These are phyloP conservation scores for Smittia aterrima DNA, from an alignment of 2,888 invertebrate species.

Conservation along the genomic window DNA sequence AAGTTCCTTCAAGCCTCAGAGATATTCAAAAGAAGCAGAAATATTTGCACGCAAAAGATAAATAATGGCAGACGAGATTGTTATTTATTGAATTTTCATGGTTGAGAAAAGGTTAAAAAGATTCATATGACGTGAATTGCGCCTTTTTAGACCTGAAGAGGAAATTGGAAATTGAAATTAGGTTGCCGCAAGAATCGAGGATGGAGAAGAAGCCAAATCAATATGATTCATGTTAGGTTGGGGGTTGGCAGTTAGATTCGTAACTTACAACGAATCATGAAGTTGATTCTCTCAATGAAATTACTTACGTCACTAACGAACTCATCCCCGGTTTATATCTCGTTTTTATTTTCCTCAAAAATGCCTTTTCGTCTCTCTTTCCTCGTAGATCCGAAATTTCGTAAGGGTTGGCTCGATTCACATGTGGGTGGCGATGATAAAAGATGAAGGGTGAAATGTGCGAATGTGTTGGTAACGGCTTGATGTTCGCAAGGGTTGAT, in stretches of 20 bases:
- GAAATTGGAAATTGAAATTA: not conserved
- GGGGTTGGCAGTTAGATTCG: too few species aligned
- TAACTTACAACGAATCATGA: too few species aligned
- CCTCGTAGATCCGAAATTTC: not conserved
- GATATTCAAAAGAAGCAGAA: not conserved
- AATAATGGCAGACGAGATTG: not conserved
- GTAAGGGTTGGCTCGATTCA: not conserved
- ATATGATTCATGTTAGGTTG: not conserved
- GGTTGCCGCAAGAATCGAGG: not conserved
- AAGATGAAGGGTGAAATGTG: constrained; percentile 13
- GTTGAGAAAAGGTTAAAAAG: constrained; percentile 8
- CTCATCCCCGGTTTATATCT: too few species aligned
- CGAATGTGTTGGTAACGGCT: not conserved
- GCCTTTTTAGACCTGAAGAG: not conserved
- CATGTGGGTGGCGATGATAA: not conserved
- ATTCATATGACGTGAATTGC: constrained; percentile 11
- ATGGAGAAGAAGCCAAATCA: not conserved
- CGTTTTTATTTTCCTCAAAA: not conserved
- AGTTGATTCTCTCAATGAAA: too few species aligned
- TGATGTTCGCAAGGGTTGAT: constrained; percentile 16
- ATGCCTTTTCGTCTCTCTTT: not conserved
- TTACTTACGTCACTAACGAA: too few species aligned
- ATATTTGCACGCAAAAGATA: constrained; percentile 6
- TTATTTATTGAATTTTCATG: constrained; percentile 6
- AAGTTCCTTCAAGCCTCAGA: not conserved